Conservation (phyloP, 64 coral and sea anemone genomes). For the Platygyra sinensis region DNA sequence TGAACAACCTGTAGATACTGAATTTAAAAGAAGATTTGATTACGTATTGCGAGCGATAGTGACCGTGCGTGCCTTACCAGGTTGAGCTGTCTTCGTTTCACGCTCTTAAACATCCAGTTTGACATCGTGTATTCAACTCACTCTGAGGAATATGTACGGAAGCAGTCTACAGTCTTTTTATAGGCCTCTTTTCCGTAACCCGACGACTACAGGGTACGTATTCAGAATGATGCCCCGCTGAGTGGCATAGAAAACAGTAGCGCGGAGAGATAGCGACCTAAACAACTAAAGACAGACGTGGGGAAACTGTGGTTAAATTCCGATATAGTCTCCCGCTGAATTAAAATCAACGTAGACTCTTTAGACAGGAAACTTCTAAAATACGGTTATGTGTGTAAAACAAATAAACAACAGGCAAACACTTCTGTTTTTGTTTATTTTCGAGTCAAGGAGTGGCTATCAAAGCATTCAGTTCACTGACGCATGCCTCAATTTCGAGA, state of each 20-base stretch:
- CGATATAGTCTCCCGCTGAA: not conserved
- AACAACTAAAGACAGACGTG: not conserved
- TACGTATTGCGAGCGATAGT: too few species aligned
- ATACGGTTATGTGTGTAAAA: not conserved
- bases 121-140: not conserved
- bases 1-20: too few species aligned
- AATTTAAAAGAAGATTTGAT: too few species aligned
- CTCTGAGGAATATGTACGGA: not conserved
- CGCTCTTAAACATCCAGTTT: constrained; percentile 17
- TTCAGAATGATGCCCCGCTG: not conserved
- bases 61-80: not conserved
- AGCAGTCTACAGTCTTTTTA: not conserved
- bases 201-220: not conserved
- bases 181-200: not conserved
- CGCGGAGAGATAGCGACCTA: not conserved
- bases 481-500: not conserved
- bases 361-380: not conserved
- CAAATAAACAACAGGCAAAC: not conserved
- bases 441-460: not conserved
- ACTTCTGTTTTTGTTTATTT: not conserved
- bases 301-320: constrained; percentile 33
- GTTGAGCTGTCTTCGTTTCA: not conserved
- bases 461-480: not conserved
- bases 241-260: not conserved
- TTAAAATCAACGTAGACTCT: not conserved